These are phyloP conservation scores for Eudasyphora cyanicolor DNA, from an alignment of 2,888 invertebrate species.

Conservation along the genomic window DNA sequence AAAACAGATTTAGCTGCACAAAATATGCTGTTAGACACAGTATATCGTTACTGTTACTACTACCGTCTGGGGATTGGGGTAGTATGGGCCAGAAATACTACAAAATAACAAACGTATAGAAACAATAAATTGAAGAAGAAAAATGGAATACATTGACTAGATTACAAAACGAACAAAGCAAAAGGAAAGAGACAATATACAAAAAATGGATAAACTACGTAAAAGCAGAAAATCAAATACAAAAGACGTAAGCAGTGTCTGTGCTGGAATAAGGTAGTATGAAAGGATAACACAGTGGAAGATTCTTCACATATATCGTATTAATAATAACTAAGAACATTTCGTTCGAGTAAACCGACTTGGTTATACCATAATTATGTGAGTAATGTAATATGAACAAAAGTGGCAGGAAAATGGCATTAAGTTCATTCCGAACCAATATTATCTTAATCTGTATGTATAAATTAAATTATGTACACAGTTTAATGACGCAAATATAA, in stretches of 20 bases:
- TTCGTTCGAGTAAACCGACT: no score
- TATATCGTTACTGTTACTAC: no score
- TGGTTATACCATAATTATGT: no score
- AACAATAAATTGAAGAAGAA: neutral
- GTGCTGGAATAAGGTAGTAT: neutral
- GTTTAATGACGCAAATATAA: no score
- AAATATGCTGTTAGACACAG: no score
- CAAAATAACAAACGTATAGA: neutral
- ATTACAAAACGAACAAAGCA: neutral
- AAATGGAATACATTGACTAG: neutral
- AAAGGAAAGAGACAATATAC: neutral
- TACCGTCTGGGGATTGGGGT: neutral
- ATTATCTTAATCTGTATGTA: no score
- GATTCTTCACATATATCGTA: neutral
- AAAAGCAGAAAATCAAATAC: constrained; percentile 2
- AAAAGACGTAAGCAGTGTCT: neutral
- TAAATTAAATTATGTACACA: no score
- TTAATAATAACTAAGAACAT: no score
- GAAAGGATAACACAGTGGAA: neutral
- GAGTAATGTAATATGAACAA: no score
- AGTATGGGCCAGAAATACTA: neutral
- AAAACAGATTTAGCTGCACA: no score
- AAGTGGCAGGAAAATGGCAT: no score
- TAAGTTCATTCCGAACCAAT: no score
- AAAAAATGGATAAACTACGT: neutral